Base-by-base conservation (phyloP, 2,113 vertebrate genomes). In the Gallinago paraguaiae region DNA sequence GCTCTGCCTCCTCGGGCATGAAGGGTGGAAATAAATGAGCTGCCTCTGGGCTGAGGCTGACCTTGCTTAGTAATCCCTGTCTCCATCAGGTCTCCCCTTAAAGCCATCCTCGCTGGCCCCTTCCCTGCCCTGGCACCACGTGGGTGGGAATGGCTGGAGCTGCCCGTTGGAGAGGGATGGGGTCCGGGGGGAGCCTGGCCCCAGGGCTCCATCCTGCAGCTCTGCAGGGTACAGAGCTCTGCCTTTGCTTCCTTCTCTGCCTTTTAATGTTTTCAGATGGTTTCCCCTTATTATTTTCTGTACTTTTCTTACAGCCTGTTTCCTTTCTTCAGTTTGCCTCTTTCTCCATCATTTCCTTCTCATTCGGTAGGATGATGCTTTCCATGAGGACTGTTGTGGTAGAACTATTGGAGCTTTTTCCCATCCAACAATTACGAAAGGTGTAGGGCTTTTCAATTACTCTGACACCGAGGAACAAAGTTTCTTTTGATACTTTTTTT, bases 401-500 rank as follows among this genome's bases (percentile, higher is more conserved):
- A 82, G 37, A 70, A 11, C 63, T 37, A n/a, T 67, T 30, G 57
- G 24, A 79, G 13, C 24, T 79, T 76, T 61, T 89, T 39, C 17
- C 48, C 57, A 18, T 39, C 46, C 41, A 25, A 14, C 23, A 18
- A 17, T 85, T 91, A 72, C 45, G 57, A 77, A 93, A 93, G 33
- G 67, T 80, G 27, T 46, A 75, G 80, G 59, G 43, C n/a, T 74
- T 83, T 89, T 83, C 54, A 90, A 79, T 93, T 92, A 65, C 71
- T 71, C 23, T 74, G 57, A 48, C 53, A 41, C 64, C 10, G 56
- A 70, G 57, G 6, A 77, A 9, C 68, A 51, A 46, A 61, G 28
- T 65, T 86, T 33, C 59, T 70, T 63, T 63, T 43, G 31, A 22
- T n/a, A n/a, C n/a, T 46, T 5, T 35, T 78, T 88, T 76, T n/a